A percentile compares a stretch with the other conserved stretches of the same genome.
Conservation (phyloP, 2,113 vertebrate genomes). For the Phalacrocorax carbo region DNA sequence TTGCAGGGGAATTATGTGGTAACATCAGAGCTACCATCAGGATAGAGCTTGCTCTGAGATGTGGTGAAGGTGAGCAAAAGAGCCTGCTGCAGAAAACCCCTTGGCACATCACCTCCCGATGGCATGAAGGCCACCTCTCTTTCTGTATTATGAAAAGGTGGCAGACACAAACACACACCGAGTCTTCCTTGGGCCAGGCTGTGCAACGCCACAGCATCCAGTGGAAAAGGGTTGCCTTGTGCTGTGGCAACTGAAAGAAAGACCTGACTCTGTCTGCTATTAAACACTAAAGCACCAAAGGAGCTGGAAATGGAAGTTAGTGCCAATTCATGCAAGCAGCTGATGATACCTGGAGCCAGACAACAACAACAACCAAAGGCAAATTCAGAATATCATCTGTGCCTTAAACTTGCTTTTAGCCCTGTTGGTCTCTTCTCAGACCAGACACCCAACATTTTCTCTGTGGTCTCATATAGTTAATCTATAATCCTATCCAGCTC, state of each 20-base stretch:
- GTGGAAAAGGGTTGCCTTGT: not conserved
- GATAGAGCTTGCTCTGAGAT: not conserved
- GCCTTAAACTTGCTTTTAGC: not conserved
- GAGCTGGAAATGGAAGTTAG: not conserved
- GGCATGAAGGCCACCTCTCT: not conserved
- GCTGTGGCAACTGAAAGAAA: not conserved
- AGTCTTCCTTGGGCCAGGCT: not conserved
- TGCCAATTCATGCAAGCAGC: not conserved
- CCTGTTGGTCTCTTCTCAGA: not conserved
- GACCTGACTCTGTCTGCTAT: not conserved
- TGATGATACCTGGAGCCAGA: not conserved
- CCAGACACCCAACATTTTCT: not conserved
- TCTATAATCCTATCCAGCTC: not conserved
- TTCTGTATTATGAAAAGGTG: not conserved
- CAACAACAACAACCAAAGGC: not conserved
- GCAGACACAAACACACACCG: not conserved
- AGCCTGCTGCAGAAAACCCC: not conserved
- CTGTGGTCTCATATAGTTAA: not conserved
- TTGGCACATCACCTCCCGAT: not conserved
- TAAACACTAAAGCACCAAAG: not conserved
- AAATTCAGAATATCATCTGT: not conserved
- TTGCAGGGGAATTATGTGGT: not conserved
- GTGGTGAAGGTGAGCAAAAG: not conserved
- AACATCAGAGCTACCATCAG: not conserved
- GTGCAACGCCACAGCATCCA: not conserved